Percentiles rank a stretch among this genome's conserved stretches.
Conservation (phyloP, 2,113 vertebrate species). For the Melanerpes aurifrons region DNA sequence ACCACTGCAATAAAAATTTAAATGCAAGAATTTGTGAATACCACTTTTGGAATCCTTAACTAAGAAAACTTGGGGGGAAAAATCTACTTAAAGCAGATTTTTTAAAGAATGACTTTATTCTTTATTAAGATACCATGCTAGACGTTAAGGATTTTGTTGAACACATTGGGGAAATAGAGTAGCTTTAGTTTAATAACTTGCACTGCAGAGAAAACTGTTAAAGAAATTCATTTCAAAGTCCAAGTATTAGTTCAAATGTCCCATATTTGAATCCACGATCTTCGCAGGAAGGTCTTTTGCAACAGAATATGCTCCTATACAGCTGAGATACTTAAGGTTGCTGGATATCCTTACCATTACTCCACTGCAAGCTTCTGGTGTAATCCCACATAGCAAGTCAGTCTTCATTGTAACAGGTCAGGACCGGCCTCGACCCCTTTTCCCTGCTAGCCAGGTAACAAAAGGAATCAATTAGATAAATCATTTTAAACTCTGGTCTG, state of each 20-base stretch:
- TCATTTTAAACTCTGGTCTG: constrained; percentile 81
- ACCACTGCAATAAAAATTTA: constrained; percentile 82
- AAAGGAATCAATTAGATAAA: constrained; percentile 96
- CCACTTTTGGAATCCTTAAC: constrained; percentile 83
- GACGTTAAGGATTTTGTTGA: constrained; percentile 84
- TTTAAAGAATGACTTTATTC: constrained; percentile 80
- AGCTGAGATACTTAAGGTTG: constrained; percentile 87
- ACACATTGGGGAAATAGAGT: constrained; percentile 85
- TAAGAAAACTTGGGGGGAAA: constrained; percentile 78
- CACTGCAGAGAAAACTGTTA: constrained; percentile 90
- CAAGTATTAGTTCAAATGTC: constrained; percentile 88
- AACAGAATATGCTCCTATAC: constrained; percentile 96
- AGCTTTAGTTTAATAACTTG: constrained; percentile 89
- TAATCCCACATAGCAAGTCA: constrained; percentile 99
- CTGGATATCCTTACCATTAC: constrained; percentile 94
- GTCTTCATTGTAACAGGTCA: constrained; percentile 96
- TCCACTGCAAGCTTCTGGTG: constrained; percentile 92
- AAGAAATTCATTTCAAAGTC: constrained; percentile 89
- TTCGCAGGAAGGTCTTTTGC: constrained; percentile 87
- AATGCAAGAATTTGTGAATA: constrained; percentile 81
- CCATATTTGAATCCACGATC: constrained; percentile 87
- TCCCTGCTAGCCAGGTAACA: constrained; percentile 99
- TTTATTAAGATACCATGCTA: constrained; percentile 87
- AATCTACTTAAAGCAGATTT: constrained; percentile 87
- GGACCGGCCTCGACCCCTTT: constrained; percentile 92